Percentiles rank a stretch among this genome's conserved stretches.
Evolutionary conservation across 2,888 invertebrate species (phyloP).

Genomic region (Cantharis rufa): DNA sequence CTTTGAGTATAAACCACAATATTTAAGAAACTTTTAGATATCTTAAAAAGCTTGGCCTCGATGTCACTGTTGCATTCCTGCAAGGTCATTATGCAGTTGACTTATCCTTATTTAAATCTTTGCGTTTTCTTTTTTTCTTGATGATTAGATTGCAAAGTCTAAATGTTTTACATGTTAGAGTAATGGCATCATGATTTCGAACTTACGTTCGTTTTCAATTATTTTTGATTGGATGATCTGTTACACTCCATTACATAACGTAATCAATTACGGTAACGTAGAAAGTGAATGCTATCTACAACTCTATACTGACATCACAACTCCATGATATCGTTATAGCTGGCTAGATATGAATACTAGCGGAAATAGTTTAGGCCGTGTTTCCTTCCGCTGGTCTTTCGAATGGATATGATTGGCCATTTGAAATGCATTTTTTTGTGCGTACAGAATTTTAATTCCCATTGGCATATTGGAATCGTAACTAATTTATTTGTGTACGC

Average conservation of each 20-base stretch:
- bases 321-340: conserved; percentile 15
- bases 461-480: not conserved
- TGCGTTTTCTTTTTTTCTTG: not conserved
- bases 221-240: conserved; percentile 13
- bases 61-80: not conserved
- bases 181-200: not conserved
- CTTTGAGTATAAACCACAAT: too few relatives aligned
- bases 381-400: conserved; percentile 31
- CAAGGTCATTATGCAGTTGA: not conserved
- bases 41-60: not conserved
- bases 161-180: not conserved
- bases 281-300: conserved; percentile 13
- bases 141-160: not conserved
- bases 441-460: not conserved
- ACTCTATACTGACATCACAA: not conserved
- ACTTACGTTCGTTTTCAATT: not conserved
- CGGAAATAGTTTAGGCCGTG: conserved; percentile 31
- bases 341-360: conserved; percentile 16
- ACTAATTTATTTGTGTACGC: not conserved
- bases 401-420: not conserved
- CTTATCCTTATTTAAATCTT: not conserved
- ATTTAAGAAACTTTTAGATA: not conserved
- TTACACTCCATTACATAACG: conserved; percentile 17
- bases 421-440: not conserved
- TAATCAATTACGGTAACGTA: conserved; percentile 23